phyloP scores from a whole-genome alignment of 2,113 vertebrate genomes.

The Scophthalmus maximus region DNA sequence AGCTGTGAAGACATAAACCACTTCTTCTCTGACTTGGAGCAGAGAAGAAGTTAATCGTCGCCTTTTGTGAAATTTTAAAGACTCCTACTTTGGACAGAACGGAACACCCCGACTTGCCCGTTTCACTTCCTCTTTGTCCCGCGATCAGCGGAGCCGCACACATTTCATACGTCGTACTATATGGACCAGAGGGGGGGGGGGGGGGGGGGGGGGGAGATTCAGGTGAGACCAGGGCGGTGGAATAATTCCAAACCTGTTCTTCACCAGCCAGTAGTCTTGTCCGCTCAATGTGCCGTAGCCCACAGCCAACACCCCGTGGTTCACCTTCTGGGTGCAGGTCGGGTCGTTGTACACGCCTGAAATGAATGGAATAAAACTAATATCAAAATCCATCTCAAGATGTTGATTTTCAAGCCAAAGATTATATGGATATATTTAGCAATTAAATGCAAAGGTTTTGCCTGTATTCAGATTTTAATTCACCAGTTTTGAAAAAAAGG shows the following conservation, averaged over 20 bases:
- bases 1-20: neutral
- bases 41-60: too few species aligned
- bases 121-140: slow-evolving; percentile 36
- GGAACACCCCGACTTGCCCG: slow-evolving; percentile 6
- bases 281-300: slow-evolving; percentile 88
- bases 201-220: too few species aligned
- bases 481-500: neutral
- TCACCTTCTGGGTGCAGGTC: slow-evolving; percentile 80
- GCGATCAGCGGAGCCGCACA: neutral
- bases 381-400: neutral
- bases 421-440: neutral
- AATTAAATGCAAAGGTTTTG: too few species aligned
- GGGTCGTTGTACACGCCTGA: slow-evolving; percentile 90
- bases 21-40: neutral
- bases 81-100: neutral
- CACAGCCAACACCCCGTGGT: slow-evolving; percentile 87
- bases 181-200: neutral
- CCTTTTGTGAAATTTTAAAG: neutral
- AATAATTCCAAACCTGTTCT: too few species aligned
- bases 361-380: neutral
- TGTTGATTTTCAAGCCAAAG: too few species aligned
- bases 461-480: neutral
- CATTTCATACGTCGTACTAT: neutral
- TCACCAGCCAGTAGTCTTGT: slow-evolving; percentile 93
- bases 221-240: too few species aligned